Evolutionary conservation across 2,113 vertebrate genomes (phyloP).

Genomic region (Bombycilla garrulus): DNA sequence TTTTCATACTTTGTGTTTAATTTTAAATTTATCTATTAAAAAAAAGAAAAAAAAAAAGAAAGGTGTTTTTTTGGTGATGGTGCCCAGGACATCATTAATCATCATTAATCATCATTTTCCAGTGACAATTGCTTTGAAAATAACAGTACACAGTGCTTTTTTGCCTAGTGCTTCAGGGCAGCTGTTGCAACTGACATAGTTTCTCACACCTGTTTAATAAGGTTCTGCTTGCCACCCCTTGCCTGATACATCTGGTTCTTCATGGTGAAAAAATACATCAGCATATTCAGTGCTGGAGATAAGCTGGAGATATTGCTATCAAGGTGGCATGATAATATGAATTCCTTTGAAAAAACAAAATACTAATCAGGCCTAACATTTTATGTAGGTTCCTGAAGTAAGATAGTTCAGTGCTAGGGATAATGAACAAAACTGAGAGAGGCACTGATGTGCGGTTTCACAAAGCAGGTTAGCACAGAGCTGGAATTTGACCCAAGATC

Average conservation of each 20-base stretch:
- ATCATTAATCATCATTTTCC: background rate
- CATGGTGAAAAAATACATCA: background rate
- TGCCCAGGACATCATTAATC: background rate
- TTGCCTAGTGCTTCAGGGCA: background rate
- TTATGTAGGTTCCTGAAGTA: background rate
- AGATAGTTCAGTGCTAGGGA: background rate
- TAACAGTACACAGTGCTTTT: background rate
- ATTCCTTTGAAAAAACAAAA: background rate
- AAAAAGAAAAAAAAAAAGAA: background rate
- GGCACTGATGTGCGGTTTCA: background rate
- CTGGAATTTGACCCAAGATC: constrained; percentile 3
- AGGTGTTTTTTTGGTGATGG: background rate
- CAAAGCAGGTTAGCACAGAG: constrained; percentile 2
- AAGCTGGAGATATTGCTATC: background rate
- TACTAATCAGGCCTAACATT: background rate
- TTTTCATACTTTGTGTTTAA: background rate
- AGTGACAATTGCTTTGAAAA: background rate
- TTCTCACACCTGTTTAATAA: background rate
- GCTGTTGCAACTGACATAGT: background rate
- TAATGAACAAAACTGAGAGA: background rate
- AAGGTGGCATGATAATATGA: background rate
- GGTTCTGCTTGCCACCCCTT: background rate
- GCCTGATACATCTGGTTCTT: background rate
- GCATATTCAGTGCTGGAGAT: background rate
- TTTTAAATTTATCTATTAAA: background rate